These are phyloP conservation scores for Montipora sp. DNA, from an alignment of 64 coral and sea anemone species.

Conservation along the genomic window DNA sequence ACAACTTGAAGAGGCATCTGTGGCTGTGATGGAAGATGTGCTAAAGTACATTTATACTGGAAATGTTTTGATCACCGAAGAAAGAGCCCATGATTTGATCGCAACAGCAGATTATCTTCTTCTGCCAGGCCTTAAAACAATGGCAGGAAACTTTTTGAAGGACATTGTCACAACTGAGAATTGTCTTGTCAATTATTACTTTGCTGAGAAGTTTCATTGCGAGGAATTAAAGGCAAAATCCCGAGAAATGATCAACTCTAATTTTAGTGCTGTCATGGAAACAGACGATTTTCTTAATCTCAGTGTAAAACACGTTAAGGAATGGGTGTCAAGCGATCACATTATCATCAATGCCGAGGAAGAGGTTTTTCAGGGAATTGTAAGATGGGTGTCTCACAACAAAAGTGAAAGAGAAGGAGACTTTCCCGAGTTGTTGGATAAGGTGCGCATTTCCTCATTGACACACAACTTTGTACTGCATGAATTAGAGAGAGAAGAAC, in stretches of 20 bases:
- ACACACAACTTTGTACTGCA: not conserved
- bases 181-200: not conserved
- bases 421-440: not conserved
- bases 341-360: not conserved
- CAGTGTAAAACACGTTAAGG: not conserved
- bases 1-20: constrained; percentile 56
- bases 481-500: not conserved
- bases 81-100: constrained; percentile 53
- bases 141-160: constrained; percentile 45
- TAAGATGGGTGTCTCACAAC: not conserved
- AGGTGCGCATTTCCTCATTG: not conserved
- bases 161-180: not conserved
- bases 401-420: not conserved
- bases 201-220: not conserved
- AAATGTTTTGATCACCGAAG: constrained; percentile 34
- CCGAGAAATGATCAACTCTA: not conserved
- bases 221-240: not conserved
- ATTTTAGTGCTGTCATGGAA: not conserved
- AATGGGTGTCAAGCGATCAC: not conserved
- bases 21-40: constrained; percentile 62
- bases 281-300: not conserved
- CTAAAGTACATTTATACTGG: constrained; percentile 80
- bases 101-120: constrained; percentile 74
- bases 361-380: constrained; percentile 18
- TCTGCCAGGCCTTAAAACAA: constrained; percentile 57